phyloP scores from a whole-genome alignment of 2,113 vertebrate genomes.

The Anas platyrhynchos region DNA sequence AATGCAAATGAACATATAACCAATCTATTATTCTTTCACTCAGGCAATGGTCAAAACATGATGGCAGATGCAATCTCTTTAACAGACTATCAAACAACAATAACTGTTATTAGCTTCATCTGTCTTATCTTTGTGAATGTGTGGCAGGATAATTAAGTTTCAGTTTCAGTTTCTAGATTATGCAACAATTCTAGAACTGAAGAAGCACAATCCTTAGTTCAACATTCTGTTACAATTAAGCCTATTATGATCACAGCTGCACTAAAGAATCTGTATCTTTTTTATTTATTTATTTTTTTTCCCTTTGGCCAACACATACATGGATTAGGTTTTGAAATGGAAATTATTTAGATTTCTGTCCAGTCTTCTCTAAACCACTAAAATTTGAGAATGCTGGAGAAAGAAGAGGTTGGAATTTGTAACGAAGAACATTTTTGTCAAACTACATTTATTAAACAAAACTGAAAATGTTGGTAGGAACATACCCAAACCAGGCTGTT shows the following conservation, averaged over 20 bases:
- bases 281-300: too few relatives aligned
- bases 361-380: not conserved
- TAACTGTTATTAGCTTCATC: not conserved
- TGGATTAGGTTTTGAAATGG: not conserved
- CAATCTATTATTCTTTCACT: not conserved
- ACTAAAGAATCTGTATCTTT: not conserved
- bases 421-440: not conserved
- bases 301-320: not conserved
- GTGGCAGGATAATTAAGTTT: not conserved
- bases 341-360: not conserved
- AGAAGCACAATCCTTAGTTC: not conserved
- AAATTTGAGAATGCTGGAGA: not conserved
- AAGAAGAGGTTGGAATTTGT: not conserved
- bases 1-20: not conserved
- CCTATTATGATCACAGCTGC: not conserved
- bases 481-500: not conserved
- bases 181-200: not conserved
- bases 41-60: not conserved
- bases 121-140: not conserved
- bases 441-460: not conserved
- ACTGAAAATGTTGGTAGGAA: not conserved
- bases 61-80: not conserved
- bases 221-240: not conserved
- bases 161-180: conserved; percentile 1
- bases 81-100: not conserved